Evolutionary conservation across 2,113 vertebrate genomes (phyloP).

Genomic region (Pelmatolapia mariae): DNA sequence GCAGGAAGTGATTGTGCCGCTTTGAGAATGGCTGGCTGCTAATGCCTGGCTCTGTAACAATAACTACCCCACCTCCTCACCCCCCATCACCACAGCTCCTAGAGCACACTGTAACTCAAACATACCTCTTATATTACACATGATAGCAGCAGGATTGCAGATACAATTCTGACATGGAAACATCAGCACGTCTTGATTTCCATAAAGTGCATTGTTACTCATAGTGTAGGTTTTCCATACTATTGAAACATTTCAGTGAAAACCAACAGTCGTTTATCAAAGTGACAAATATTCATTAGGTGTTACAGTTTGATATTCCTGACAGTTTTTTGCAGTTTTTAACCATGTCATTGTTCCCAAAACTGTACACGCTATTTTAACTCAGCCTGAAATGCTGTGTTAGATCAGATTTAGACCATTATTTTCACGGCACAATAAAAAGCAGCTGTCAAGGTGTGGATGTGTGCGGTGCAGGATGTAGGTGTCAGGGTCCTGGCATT

Average conservation of each 20-base stretch:
- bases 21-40: slow-evolving; percentile 41
- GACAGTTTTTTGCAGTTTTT: not conserved
- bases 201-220: not conserved
- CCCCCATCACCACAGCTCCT: not conserved
- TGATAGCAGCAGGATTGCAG: not conserved
- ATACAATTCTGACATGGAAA: not conserved
- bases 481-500: not conserved
- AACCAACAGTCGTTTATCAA: not conserved
- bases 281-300: not conserved
- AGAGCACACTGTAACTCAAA: not conserved
- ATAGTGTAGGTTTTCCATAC: not conserved
- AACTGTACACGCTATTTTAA: not conserved
- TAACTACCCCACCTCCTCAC: not conserved
- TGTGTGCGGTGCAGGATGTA: not conserved
- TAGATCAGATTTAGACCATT: not conserved
- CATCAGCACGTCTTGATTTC: not conserved
- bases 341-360: not conserved
- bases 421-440: not conserved
- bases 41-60: slow-evolving; percentile 54
- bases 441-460: not conserved
- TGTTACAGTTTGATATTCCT: not conserved
- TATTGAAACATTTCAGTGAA: not conserved
- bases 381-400: not conserved
- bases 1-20: slow-evolving; percentile 14
- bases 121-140: not conserved